Percentiles rank a stretch among this genome's conserved stretches.
Conservation (phyloP, 2,888 invertebrate genomes). For the Agrochola lychnidis region DNA sequence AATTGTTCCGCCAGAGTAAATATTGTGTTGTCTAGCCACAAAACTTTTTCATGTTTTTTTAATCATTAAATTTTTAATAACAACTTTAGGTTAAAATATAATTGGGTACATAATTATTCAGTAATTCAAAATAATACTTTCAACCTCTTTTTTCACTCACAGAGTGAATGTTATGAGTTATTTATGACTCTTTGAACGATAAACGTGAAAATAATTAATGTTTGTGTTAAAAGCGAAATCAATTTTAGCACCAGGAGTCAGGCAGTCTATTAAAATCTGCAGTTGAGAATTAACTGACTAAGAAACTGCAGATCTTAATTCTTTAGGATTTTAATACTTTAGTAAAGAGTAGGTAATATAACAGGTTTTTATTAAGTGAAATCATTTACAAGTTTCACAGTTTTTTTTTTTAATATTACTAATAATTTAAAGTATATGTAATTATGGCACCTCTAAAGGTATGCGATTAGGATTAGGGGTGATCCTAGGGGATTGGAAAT, state of each 20-base stretch:
- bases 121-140: neutral
- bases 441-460: neutral
- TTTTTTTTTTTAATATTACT: too few species aligned
- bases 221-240: neutral
- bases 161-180: neutral
- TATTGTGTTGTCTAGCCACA: neutral
- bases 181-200: neutral
- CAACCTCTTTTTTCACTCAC: neutral
- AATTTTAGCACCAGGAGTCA: neutral
- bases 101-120: too few species aligned
- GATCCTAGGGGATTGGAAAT: neutral
- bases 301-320: too few species aligned
- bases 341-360: neutral
- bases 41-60: neutral
- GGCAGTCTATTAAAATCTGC: neutral
- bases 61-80: neutral
- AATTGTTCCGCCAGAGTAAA: too few species aligned
- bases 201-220: neutral
- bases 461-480: neutral
- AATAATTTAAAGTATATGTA: neutral
- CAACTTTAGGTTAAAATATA: neutral
- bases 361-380: neutral
- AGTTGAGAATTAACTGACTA: neutral
- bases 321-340: neutral
- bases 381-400: neutral